These are phyloP conservation scores for Congeria kusceri DNA, from an alignment of 2,888 invertebrate species.

Conservation along the genomic window DNA sequence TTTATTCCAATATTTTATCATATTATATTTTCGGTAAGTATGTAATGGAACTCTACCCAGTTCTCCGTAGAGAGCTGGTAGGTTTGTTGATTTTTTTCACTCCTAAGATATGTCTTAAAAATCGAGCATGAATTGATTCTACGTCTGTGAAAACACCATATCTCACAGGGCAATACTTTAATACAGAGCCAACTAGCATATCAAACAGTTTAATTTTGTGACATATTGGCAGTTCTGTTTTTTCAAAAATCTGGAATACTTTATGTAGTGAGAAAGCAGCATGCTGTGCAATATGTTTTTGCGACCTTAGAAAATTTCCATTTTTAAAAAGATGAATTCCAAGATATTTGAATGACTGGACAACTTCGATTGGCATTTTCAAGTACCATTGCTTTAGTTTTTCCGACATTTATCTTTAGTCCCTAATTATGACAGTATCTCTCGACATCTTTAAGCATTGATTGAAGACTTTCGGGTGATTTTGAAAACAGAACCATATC, in stretches of 20 bases:
- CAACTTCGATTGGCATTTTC: slow-evolving; percentile 6
- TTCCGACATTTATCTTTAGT: not conserved
- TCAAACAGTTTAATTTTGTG: slow-evolving; percentile 4
- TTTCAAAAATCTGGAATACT: not conserved
- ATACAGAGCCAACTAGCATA: not conserved
- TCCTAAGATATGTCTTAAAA: too few species aligned
- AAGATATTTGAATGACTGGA: slow-evolving; percentile 5
- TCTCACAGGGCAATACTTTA: not conserved
- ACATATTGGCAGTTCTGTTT: not conserved
- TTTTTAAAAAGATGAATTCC: slow-evolving; percentile 3
- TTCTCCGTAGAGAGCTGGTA: slow-evolving; percentile 10
- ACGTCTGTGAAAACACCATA: slow-evolving; percentile 7
- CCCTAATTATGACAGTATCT: not conserved
- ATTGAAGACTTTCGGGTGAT: not conserved
- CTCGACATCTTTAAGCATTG: not conserved
- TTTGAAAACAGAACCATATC: not conserved
- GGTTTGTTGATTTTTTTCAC: too few species aligned
- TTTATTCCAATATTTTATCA: too few species aligned
- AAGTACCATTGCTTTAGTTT: not conserved
- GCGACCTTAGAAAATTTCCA: not conserved
- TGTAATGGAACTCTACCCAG: too few species aligned
- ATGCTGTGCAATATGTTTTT: slow-evolving; percentile 3
- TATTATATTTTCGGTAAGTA: too few species aligned
- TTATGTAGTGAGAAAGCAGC: not conserved
- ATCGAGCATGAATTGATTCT: too few species aligned